These are phyloP conservation scores for Moxostoma hubbsi DNA, from an alignment of 2,797 vertebrate species.

Conservation along the genomic window DNA sequence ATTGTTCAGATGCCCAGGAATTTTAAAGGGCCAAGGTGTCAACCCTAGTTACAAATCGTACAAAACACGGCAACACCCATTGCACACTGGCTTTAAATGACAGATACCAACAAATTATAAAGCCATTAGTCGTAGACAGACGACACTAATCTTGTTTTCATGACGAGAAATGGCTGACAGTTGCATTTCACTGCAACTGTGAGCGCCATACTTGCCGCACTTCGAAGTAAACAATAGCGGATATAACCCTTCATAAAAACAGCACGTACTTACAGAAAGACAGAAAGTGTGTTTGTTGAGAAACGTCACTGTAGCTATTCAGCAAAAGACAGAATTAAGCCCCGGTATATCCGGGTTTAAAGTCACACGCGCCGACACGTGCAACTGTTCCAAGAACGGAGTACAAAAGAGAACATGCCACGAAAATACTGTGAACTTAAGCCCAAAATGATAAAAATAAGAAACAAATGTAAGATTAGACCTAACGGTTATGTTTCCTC, in stretches of 20 bases:
- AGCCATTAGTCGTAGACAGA: not conserved
- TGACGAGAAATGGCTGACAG: not conserved
- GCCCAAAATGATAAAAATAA: not conserved
- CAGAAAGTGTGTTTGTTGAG: not conserved
- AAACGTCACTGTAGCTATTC: not conserved
- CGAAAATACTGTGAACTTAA: not conserved
- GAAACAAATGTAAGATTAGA: not conserved
- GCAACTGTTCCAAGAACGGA: constrained; percentile 70
- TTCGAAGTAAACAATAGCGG: not conserved
- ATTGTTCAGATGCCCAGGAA: too few relatives aligned
- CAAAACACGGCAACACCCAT: not conserved
- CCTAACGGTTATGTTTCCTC: not conserved
- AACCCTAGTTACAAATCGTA: not conserved
- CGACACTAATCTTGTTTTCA: constrained; percentile 9
- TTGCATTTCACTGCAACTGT: too few relatives aligned
- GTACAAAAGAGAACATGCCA: constrained; percentile 74
- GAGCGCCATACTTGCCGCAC: not conserved
- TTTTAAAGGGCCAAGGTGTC: too few relatives aligned
- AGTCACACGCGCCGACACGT: constrained; percentile 81
- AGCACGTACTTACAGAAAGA: not conserved
- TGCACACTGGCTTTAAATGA: not conserved
- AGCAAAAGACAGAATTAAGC: constrained; percentile 11
- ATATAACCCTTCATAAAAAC: not conserved
- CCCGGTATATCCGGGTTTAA: constrained; percentile 34
- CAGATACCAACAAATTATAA: constrained; percentile 8